These are phyloP conservation scores for Decapterus maruadsi DNA, from an alignment of 2,797 vertebrate genomes.

Conservation along the genomic window DNA sequence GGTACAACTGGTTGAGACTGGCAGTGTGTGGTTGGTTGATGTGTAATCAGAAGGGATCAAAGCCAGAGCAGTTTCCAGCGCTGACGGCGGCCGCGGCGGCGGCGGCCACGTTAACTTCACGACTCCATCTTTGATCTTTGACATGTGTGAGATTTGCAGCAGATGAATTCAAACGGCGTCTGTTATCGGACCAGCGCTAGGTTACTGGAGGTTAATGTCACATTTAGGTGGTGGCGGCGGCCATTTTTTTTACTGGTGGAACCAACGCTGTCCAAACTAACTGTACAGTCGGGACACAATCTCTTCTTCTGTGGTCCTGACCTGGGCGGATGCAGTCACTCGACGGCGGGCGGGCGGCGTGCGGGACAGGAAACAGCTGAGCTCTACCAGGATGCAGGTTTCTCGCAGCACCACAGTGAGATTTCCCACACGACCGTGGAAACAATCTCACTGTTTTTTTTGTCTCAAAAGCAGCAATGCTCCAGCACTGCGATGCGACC, in stretches of 20 bases:
- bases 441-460: constrained; percentile 12
- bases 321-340: neutral
- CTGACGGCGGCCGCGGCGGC: no score
- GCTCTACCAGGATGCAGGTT: constrained; percentile 32
- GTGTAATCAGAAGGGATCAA: constrained; percentile 8
- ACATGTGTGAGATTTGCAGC: constrained; percentile 19
- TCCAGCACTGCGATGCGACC: constrained; percentile 22
- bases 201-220: constrained; percentile 8
- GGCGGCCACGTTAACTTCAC: neutral
- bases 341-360: constrained; percentile 1
- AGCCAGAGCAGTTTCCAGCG: constrained; percentile 21
- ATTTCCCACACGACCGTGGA: constrained; percentile 3
- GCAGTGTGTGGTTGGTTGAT: constrained; percentile 62
- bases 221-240: neutral
- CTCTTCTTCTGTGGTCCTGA: constrained; percentile 13
- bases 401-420: constrained; percentile 35
- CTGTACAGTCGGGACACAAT: constrained; percentile 5
- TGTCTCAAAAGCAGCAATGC: constrained; percentile 11
- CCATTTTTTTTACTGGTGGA: neutral
- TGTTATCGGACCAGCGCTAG: constrained; percentile 16
- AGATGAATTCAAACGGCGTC: constrained; percentile 29
- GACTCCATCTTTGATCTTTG: neutral
- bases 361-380: constrained; percentile 28
- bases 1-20: constrained; percentile 39
- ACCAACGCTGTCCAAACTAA: neutral